phyloP scores from a whole-genome alignment of 2,888 invertebrate genomes.

The Catocala nupta region DNA sequence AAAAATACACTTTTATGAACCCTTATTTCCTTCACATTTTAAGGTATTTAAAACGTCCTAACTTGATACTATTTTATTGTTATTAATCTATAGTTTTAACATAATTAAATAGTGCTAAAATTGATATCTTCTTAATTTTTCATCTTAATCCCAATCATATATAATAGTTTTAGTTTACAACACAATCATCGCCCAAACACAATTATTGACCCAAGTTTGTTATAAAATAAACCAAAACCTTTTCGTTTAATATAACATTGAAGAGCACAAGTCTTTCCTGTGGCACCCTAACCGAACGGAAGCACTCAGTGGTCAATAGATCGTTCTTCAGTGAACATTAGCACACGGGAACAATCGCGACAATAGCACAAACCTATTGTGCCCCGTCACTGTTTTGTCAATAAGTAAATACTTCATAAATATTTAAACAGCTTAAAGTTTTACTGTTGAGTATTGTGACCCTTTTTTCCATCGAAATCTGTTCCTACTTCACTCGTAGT shows the following conservation, averaged over 20 bases:
- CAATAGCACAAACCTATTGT: slow-evolving; percentile 74
- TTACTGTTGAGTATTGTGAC: slow-evolving; percentile 60
- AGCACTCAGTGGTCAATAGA: slow-evolving; percentile 78
- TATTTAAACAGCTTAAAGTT: slow-evolving; percentile 79
- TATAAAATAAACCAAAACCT: slow-evolving; percentile 12
- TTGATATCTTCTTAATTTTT: no score
- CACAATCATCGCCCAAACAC: neutral
- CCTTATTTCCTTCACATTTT: no score
- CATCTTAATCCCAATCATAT: no score
- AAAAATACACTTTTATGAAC: no score
- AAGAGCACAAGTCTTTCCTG: slow-evolving; percentile 5
- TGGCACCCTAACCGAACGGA: slow-evolving; percentile 60
- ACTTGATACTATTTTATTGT: no score
- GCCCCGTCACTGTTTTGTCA: slow-evolving; percentile 78
- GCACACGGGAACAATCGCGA: slow-evolving; percentile 54
- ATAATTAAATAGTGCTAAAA: no score
- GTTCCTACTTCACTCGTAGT: slow-evolving; percentile 15
- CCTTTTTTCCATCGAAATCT: slow-evolving; percentile 19
- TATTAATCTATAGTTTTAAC: no score
- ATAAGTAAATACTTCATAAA: slow-evolving; percentile 81
- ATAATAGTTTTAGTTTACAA: neutral
- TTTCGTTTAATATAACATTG: slow-evolving; percentile 13
- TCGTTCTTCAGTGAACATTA: slow-evolving; percentile 53
- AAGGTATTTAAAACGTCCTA: no score
- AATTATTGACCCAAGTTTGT: slow-evolving; percentile 3